Percentiles rank a stretch among this genome's conserved stretches.
Conservation (phyloP, 2,888 invertebrate genomes). For the Neoscelio sp. region DNA sequence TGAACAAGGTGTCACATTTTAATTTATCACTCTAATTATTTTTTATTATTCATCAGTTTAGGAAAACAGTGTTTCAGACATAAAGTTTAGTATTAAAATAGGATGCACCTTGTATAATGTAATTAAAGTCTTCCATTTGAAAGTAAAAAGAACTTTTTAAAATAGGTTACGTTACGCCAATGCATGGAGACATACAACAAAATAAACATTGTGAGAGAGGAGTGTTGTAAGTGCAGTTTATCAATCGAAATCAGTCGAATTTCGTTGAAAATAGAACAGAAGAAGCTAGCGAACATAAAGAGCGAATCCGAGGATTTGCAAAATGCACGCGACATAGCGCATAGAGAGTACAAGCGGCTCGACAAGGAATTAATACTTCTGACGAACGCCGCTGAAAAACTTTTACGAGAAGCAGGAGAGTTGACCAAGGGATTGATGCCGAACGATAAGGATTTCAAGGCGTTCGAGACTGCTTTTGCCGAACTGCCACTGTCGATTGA, state of each 20-base stretch:
- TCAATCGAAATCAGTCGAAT: conserved; percentile 74
- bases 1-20: too few species aligned
- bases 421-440: conserved; percentile 86
- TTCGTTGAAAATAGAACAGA: conserved; percentile 70
- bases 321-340: conserved; percentile 76
- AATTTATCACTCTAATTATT: too few species aligned
- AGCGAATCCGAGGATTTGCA: conserved; percentile 78
- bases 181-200: conserved; percentile 76
- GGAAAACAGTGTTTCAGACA: too few species aligned
- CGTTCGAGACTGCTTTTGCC: conserved; percentile 73
- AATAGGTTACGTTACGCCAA: conserved; percentile 72
- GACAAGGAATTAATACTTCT: conserved; percentile 77
- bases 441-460: conserved; percentile 84
- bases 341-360: conserved; percentile 77
- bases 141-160: conserved; percentile 10
- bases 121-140: too few species aligned
- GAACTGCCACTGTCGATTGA: conserved; percentile 84
- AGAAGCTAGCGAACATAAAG: conserved; percentile 73
- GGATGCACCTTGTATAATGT: too few species aligned
- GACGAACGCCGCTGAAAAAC: conserved; percentile 84
- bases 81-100: too few species aligned
- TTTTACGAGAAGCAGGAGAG: conserved; percentile 84
- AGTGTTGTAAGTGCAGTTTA: conserved; percentile 75
- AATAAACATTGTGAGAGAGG: conserved; percentile 75
- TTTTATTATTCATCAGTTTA: too few species aligned